Conservation (phyloP, 2,888 invertebrate genomes). For the Ryuthela nishihirai region DNA sequence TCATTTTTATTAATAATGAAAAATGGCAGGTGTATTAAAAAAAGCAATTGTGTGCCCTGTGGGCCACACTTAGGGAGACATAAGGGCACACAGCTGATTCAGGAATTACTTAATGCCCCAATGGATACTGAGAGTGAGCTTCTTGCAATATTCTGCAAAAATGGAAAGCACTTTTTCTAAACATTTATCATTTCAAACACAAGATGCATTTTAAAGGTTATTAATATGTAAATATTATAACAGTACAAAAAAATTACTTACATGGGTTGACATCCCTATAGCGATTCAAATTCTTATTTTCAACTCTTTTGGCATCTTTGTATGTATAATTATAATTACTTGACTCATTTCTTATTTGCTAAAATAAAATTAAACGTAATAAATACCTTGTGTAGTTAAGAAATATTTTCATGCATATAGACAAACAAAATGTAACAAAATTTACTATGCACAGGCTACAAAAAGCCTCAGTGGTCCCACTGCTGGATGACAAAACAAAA, state of each 20-base stretch:
- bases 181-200: neutral
- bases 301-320: constrained; percentile 67
- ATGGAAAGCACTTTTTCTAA: neutral
- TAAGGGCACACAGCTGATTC: too few relatives aligned
- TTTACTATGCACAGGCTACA: too few relatives aligned
- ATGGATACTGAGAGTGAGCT: too few relatives aligned
- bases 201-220: constrained; percentile 3
- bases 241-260: constrained; percentile 44
- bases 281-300: constrained; percentile 78
- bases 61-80: too few relatives aligned
- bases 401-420: neutral
- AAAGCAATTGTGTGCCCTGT: too few relatives aligned
- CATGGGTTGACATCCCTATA: constrained; percentile 93
- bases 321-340: constrained; percentile 56
- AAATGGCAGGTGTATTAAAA: too few relatives aligned
- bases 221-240: constrained; percentile 1
- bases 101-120: too few relatives aligned
- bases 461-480: too few relatives aligned
- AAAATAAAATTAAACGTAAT: constrained; percentile 47
- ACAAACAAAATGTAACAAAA: neutral
- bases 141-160: neutral
- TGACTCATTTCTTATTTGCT: constrained; percentile 72
- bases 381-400: neutral
- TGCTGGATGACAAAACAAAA: too few relatives aligned
- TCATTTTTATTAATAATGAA: too few relatives aligned